Evolutionary conservation across 2,113 vertebrate species (phyloP).

Genomic region (Peromyscus leucopus): DNA sequence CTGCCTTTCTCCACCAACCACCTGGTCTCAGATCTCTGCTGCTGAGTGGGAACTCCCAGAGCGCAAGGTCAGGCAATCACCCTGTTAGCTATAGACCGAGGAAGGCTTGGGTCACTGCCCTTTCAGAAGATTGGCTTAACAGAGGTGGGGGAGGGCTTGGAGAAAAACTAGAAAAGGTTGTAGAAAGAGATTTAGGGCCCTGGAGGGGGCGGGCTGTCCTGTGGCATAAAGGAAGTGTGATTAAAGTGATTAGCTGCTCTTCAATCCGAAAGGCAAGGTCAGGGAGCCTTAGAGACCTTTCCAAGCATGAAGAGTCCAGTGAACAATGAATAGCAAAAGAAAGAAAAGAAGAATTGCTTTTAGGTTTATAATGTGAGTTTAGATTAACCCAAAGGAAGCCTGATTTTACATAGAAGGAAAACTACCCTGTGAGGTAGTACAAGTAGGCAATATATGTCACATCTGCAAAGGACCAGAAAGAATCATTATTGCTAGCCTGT

Average conservation of each 20-base stretch:
- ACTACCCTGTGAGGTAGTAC: background rate
- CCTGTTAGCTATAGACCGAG: slow-evolving; percentile 29
- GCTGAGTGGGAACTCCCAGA: slow-evolving; percentile 35
- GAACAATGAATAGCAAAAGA: slow-evolving; percentile 45
- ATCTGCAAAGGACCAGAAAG: background rate
- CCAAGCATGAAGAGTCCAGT: slow-evolving; percentile 45
- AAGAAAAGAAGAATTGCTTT: background rate
- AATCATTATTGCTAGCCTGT: background rate
- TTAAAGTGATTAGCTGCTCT: slow-evolving; percentile 70
- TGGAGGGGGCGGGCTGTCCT: slow-evolving; percentile 27
- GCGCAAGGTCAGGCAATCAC: slow-evolving; percentile 8
- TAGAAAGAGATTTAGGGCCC: slow-evolving; percentile 66
- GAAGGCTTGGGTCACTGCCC: slow-evolving; percentile 53
- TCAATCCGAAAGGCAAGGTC: slow-evolving; percentile 55
- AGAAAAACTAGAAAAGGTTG: slow-evolving; percentile 23
- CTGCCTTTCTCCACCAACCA: background rate
- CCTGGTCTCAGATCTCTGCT: slow-evolving; percentile 51
- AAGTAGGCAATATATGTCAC: background rate
- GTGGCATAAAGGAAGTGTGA: slow-evolving; percentile 63
- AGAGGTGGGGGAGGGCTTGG: background rate
- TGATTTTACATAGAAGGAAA: slow-evolving; percentile 57
- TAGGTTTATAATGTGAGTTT: slow-evolving; percentile 33
- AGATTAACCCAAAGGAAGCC: slow-evolving; percentile 36
- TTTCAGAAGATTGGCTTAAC: slow-evolving; percentile 46
- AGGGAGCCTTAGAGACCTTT: slow-evolving; percentile 52